A percentile compares a stretch with the other conserved stretches of the same genome.
Conservation (phyloP, 30 jellyfish, hydroid and myxozoan genomes). For the Hydractinia symbiolongicarpus region DNA sequence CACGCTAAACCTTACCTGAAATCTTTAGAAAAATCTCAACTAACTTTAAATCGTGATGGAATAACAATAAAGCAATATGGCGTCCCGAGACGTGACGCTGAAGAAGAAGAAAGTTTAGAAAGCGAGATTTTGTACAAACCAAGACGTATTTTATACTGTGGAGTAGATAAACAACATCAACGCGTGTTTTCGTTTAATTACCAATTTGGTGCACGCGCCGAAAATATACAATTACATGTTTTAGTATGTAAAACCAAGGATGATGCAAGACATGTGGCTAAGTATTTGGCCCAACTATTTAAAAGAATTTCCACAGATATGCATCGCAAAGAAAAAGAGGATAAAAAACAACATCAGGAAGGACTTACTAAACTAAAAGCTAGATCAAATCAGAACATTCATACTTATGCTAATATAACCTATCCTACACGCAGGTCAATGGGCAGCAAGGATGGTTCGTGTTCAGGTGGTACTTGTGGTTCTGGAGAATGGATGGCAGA, state of each 20-base stretch:
- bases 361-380: slow-evolving; percentile 44
- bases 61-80: slow-evolving; percentile 48
- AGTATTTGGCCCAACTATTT: slow-evolving; percentile 64
- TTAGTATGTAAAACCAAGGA: slow-evolving; percentile 74
- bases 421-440: neutral
- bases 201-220: slow-evolving; percentile 87
- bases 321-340: slow-evolving; percentile 75
- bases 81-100: slow-evolving; percentile 10
- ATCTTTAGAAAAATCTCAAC: slow-evolving; percentile 48
- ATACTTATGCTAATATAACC: slow-evolving; percentile 3
- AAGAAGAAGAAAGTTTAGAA: neutral
- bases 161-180: slow-evolving; percentile 86
- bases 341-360: slow-evolving; percentile 65
- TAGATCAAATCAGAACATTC: slow-evolving; percentile 14
- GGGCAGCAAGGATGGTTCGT: slow-evolving; percentile 10
- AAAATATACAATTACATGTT: slow-evolving; percentile 75
- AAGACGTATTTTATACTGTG: slow-evolving; percentile 84
- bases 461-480: slow-evolving; percentile 26
- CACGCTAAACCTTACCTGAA: slow-evolving; percentile 69
- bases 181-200: slow-evolving; percentile 79
- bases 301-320: slow-evolving; percentile 55
- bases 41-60: slow-evolving; percentile 61
- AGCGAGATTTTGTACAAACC: slow-evolving; percentile 49
- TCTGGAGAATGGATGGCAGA: slow-evolving; percentile 35
- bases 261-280: slow-evolving; percentile 79